Base-by-base conservation (phyloP, 2,113 vertebrate genomes). In the Coptodon rendalli region DNA sequence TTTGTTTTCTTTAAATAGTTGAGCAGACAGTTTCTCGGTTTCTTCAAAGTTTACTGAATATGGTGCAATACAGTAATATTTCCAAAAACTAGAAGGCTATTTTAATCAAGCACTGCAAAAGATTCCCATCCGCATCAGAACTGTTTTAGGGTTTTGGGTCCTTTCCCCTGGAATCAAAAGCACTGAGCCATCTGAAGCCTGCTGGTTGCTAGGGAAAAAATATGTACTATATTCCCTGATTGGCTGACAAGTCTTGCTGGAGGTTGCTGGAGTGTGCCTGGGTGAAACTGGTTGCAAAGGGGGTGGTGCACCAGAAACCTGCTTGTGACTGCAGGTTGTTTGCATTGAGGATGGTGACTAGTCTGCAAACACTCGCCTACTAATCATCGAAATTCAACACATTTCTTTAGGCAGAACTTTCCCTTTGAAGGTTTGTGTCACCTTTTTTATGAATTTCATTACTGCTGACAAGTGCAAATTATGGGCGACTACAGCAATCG, bases 351-450 rank as follows among this genome's bases (percentile, higher is more conserved):
- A 38, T 66, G 61, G 34, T 3, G 63, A 68, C 31, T 24, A 14
- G 63, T 68, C 63, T 68, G 63, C 36, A 68, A 68, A 14, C 63
- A 14, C 34, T 40, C 63, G 6, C 34, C 38, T 38, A 68, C 34
- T 38, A 38, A 38, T 68, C 19, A 38, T 22, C 19, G 8, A 13
- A 38, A 66, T 66, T 66, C 12, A 71, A 9, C 40, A 73, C 0
- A 0, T 0, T 48, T 48, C 24, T 45, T 27, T 27, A 29, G 22
- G 0, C 40, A 48, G 9, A 73, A 29, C 22, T 73, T 73, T 0
- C 0, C 24, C 40, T 29, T 48, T 73, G 68, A 73, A 73, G 68
- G 22, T 73, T 73, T 27, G 40, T 16, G 22, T 5, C 22, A 2
- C 68, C 14, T 27, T 73, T 2, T 71, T 6, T 71, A 71, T 66